Conservation (phyloP, 2,888 invertebrate species). For the Chrysina gloriosa region DNA sequence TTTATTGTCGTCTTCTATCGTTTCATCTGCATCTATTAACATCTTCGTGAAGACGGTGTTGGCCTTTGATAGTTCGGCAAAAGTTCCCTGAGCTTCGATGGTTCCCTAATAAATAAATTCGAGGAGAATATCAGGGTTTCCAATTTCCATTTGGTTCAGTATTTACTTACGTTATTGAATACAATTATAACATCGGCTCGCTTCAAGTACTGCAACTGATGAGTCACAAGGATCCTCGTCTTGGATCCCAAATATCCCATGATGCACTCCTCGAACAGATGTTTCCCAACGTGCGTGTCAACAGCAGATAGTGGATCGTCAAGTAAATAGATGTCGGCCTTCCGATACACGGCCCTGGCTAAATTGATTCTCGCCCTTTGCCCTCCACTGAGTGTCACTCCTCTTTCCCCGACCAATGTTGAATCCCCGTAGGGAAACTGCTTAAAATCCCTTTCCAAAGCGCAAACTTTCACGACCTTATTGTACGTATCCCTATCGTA, state of each 20-base stretch:
- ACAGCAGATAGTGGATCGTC: conserved; percentile 87
- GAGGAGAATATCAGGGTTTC: too few relatives aligned
- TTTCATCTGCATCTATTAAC: conserved; percentile 52
- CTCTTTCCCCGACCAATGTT: conserved; percentile 75
- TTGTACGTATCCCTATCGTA: conserved; percentile 65
- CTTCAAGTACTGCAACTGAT: conserved; percentile 76
- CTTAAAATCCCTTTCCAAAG: conserved; percentile 74
- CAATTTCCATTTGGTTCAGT: background rate
- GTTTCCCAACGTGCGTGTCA: conserved; percentile 81
- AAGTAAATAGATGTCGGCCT: conserved; percentile 80
- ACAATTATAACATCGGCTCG: conserved; percentile 69
- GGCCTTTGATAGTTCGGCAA: conserved; percentile 69
- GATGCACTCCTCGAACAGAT: conserved; percentile 81
- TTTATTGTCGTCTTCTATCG: conserved; percentile 51
- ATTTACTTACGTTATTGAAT: conserved; percentile 66
- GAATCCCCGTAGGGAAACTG: conserved; percentile 68
- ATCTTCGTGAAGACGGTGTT: conserved; percentile 72
- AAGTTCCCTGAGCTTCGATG: conserved; percentile 71
- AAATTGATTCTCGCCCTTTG: conserved; percentile 84
- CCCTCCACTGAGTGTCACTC: conserved; percentile 82
- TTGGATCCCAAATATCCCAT: conserved; percentile 68
- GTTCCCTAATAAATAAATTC: conserved; percentile 64
- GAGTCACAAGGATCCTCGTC: conserved; percentile 76
- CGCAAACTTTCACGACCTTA: conserved; percentile 70
- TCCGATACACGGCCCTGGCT: conserved; percentile 80